phyloP scores from a whole-genome alignment of 2,797 vertebrate genomes.

The Netta rufina region DNA sequence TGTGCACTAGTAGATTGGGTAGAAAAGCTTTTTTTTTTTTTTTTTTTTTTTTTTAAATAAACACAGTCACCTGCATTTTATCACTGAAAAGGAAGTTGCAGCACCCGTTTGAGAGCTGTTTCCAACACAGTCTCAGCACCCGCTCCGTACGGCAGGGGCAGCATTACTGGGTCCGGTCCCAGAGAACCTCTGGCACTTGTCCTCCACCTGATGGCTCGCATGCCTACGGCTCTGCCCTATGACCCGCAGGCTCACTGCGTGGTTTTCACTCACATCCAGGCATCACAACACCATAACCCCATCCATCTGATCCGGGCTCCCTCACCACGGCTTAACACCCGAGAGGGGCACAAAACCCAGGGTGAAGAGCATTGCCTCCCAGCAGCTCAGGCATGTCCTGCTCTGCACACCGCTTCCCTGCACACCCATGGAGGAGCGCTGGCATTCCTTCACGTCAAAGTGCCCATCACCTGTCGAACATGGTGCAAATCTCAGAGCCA shows the following conservation, averaged over 20 bases:
- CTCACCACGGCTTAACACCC: not conserved
- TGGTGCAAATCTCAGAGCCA: not conserved
- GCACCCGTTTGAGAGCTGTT: not conserved
- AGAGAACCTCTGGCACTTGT: accelerated
- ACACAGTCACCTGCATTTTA: not conserved
- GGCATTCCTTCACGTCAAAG: not conserved
- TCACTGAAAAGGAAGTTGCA: not conserved
- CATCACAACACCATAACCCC: not conserved
- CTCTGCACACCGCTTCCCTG: not conserved
- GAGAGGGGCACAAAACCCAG: not conserved
- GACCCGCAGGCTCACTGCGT: not conserved
- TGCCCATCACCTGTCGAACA: not conserved
- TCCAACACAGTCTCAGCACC: not conserved
- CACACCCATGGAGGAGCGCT: accelerated
- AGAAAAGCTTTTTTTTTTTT: not conserved
- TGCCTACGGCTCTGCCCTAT: not conserved
- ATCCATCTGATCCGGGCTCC: no score
- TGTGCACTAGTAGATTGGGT: not conserved
- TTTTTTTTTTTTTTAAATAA: not conserved
- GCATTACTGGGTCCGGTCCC: not conserved
- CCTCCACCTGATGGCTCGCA: no score
- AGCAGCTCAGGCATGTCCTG: not conserved
- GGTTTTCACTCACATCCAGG: not conserved
- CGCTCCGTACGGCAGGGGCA: not conserved
- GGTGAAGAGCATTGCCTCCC: not conserved